Evolutionary conservation across 2,888 invertebrate genomes (phyloP), one percentile per base, ranked within the genome.

Genomic region (Copidosoma aretas): DNA sequence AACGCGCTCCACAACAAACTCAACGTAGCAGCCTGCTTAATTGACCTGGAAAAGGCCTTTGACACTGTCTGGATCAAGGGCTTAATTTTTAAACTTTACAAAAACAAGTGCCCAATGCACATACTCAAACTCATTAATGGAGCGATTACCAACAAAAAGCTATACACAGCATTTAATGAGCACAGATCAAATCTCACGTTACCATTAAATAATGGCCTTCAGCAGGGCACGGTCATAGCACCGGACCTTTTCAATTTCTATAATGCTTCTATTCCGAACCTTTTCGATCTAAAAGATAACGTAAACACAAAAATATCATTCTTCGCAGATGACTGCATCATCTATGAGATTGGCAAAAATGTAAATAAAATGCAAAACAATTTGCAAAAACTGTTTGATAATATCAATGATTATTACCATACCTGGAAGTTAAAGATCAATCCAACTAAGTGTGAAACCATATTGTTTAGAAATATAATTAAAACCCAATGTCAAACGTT

Each of bases 181-280:
- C 3, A 14, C 3, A 46, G 12, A 1, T 46, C 43, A 21, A 5
- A 41, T 5, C 14, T 17, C 15, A 21, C 10, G 24, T n/a, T 60
- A n/a, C 0, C 4, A 1, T 1, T 60, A 32, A 15, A 21, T 14
- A 17, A 53, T 17, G 74, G 71, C 1, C 59, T 73, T 0, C 71
- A 69, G 51, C 74, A 73, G 54, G 74, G 72, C 0, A 71, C 70
- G 10, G 73, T 71, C 0, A 71, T 66, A n/a, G 60, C 71, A 0
- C 73, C 74, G 0, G 58, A 67, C 1, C 46, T 75, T 0, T 75
- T 76, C 21, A 73, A 72, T 21, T 73, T 76, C 14, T 72, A 41
- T 51, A 72, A 62, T 1, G 51, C 64, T 14, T 71, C 73, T 4
- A 14, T 75, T 0, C 60, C 72, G 0, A 67, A 64, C 1, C 1